phyloP scores from a whole-genome alignment of 2,888 invertebrate genomes.

The Cerastis leucographa region DNA sequence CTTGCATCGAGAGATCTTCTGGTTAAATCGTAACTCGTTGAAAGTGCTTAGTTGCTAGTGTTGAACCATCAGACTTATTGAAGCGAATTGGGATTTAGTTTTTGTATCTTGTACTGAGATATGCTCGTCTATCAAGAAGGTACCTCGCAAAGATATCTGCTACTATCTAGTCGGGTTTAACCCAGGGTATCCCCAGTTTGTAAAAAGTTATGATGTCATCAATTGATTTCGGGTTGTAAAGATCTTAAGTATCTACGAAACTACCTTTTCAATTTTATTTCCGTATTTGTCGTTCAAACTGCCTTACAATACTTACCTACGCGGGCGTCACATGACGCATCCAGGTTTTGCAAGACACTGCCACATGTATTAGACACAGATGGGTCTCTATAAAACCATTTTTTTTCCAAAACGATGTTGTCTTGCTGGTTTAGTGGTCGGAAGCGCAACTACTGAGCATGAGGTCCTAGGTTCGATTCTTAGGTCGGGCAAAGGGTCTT shows the following conservation, averaged over 20 bases:
- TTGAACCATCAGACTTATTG: conserved; percentile 4
- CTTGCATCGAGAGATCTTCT: conserved; percentile 28
- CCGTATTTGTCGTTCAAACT: neutral
- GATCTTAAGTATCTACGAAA: neutral
- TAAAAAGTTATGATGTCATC: neutral
- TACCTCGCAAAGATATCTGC: neutral
- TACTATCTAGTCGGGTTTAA: neutral
- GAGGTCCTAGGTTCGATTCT: no score
- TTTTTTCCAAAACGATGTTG: neutral
- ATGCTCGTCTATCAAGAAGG: neutral
- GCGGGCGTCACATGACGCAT: neutral
- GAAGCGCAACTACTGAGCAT: no score
- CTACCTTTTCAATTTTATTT: neutral
- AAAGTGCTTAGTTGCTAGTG: conserved; percentile 15
- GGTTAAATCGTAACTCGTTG: conserved; percentile 16
- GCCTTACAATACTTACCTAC: neutral
- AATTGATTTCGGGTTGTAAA: neutral
- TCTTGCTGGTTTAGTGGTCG: no score
- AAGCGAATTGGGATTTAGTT: conserved; percentile 22
- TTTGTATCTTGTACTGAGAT: neutral
- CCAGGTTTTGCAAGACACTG: neutral
- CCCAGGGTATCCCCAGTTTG: neutral
- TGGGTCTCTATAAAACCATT: neutral
- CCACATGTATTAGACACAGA: no score
- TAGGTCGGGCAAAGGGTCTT: no score